A percentile compares a stretch with the other conserved stretches of the same genome.
Evolutionary conservation across 2,888 invertebrate species (phyloP).

Genomic region (Torymus texanus): DNA sequence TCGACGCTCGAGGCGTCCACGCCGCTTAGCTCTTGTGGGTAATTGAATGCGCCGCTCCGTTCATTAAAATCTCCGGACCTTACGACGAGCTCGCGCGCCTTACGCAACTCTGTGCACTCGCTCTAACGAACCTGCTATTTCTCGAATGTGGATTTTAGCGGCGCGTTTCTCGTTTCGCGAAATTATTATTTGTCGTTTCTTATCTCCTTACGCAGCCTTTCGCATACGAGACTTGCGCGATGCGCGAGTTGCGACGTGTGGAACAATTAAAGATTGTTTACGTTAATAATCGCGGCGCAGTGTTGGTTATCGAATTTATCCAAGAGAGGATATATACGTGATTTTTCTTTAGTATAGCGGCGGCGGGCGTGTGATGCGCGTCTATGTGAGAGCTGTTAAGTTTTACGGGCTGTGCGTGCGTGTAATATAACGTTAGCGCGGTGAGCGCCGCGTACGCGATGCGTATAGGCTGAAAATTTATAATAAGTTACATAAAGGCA

Average conservation of each 20-base stretch:
- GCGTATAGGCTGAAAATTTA: background rate
- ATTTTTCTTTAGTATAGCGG: no score
- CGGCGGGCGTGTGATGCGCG: background rate
- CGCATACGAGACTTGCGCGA: background rate
- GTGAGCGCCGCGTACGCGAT: background rate
- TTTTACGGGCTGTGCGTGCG: background rate
- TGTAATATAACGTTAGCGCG: background rate
- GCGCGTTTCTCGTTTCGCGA: slow-evolving; percentile 18
- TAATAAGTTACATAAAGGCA: slow-evolving; percentile 25
- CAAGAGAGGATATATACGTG: background rate
- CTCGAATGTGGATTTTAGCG: slow-evolving; percentile 32
- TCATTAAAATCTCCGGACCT: slow-evolving; percentile 51
- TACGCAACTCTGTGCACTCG: background rate
- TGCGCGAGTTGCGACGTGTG: background rate
- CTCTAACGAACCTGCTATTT: slow-evolving; percentile 34
- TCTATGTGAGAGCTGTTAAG: background rate
- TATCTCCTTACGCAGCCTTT: slow-evolving; percentile 1
- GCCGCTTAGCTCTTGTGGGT: background rate
- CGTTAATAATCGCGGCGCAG: slow-evolving; percentile 21
- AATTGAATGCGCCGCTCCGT: slow-evolving; percentile 48
- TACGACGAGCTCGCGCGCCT: background rate
- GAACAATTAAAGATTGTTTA: slow-evolving; percentile 37
- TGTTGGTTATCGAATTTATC: slow-evolving; percentile 31
- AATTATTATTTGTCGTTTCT: slow-evolving; percentile 42
- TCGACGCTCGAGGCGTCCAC: background rate